Evolutionary conservation across 2,113 vertebrate genomes (phyloP).

Genomic region (Suricata suricatta): DNA sequence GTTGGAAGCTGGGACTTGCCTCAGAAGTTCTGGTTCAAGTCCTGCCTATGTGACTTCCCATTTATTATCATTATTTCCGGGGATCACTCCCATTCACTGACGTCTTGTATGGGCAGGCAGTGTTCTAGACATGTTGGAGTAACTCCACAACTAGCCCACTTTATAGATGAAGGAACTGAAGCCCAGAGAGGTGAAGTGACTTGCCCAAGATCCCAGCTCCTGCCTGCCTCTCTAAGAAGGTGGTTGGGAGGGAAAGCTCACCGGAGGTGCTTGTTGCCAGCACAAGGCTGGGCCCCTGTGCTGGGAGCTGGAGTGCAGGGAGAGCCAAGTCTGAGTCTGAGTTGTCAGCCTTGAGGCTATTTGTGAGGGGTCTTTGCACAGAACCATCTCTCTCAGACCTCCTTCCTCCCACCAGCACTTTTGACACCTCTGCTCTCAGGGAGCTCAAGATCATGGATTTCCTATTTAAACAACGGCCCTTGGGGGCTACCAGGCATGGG

Average conservation of each 20-base stretch:
- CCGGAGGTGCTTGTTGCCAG: not conserved
- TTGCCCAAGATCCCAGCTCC: not conserved
- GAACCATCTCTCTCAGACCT: not conserved
- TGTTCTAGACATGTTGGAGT: not conserved
- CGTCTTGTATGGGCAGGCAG: not conserved
- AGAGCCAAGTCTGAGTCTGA: not conserved
- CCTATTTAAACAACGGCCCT: not conserved
- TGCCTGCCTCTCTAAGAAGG: not conserved
- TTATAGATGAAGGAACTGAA: conserved; percentile 8
- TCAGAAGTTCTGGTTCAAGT: conserved; percentile 9
- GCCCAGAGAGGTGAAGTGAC: not conserved
- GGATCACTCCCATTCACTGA: not conserved
- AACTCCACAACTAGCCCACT: not conserved
- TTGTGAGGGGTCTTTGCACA: not conserved
- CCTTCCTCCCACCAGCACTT: not conserved
- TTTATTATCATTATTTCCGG: not conserved
- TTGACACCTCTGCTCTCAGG: not conserved
- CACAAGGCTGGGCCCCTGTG: not conserved
- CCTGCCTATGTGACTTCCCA: not conserved
- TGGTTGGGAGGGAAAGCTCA: not conserved
- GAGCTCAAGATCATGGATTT: not conserved
- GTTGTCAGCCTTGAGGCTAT: not conserved
- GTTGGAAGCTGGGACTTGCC: not conserved
- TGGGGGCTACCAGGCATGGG: not conserved
- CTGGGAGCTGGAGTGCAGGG: not conserved